Base-by-base conservation (phyloP, 2,797 vertebrate species). In the Acipenser oxyrinchus region DNA sequence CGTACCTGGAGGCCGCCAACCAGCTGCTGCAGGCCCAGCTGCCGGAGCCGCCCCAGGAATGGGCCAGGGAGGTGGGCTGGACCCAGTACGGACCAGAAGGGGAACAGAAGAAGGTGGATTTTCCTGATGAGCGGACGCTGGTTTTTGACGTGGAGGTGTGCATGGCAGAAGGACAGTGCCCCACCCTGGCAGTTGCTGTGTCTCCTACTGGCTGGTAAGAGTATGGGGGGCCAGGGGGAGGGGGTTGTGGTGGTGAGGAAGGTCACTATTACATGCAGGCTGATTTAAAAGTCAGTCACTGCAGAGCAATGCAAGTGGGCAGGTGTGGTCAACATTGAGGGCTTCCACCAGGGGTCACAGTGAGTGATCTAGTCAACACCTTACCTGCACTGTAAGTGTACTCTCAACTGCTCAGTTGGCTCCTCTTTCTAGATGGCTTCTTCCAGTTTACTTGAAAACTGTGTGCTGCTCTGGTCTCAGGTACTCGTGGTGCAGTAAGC, bases 71-170 rank as follows among this genome's bases (percentile, higher is more conserved):
- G 75, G 79, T 76, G 12, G 96, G 96, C 66, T 99, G 97, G 97
- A 97, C 90, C 0, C 82, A 84, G 69, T 98, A 99, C 4, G 76
- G 83, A 37, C 74, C 80, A 0, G 75, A 64, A 0, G 95, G 93
- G 61, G 76, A 68, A 66, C 73, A 10, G 4, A 76, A 76, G 37
- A 79, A 81, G 1, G 91, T 99, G 0, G 90, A 91, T 71, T 97
- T 94, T 73, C 97, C 97, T 0, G 80, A 90, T 23, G 97, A 98
- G 76, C 83, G 75, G 3, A 94, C 93, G 0, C 71, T 97, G 72
- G 96, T 99, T 72, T 91, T 99, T 82, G 97, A 99, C 18, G 96
- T 99, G 84, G 97, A 99, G 82, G 93, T 98, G 78, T 99, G 96
- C 84, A 72, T 88, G 77, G 78, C 89, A 0, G 95, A 97, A 60